Evolutionary conservation across 2,888 invertebrate species (phyloP), one percentile per base, ranked within the genome.

Genomic region (Serrognathus titanus): DNA sequence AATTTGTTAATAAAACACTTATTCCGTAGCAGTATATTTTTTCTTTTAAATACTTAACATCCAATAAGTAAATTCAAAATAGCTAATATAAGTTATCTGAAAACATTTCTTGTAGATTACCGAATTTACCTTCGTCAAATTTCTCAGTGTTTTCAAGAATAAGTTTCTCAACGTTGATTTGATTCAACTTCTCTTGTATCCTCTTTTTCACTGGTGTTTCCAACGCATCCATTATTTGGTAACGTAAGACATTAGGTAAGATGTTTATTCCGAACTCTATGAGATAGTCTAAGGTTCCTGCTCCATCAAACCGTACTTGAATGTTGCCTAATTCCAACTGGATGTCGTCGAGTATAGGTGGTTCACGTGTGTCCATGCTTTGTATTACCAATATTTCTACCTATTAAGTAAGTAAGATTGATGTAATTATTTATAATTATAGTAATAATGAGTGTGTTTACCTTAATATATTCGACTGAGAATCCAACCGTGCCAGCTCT

Each of bases 181-280:
- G 84, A 70, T 92, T 83, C 41, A 92, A 76, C 66, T 89, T 87
- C 65, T 86, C 85, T 70, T 90, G 89, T 3, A 92, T 79, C 58
- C 86, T 84, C 64, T 85, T 83, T 71, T 84, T 89, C 2, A 92
- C 76, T 0, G 92, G 92, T 38, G 85, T 85, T 76, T 93, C 92
- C 39, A 93, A 73, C 0, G 91, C 90, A 69, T 92, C 90, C 85
- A 92, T 89, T 58, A 94, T 91, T 77, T 93, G 92, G 72, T 92
- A 91, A 53, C 94, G 83, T 59, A 95, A 78, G 46, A 93, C 78
- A 80, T 95, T 94, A 0, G 94, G 93, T 50, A 94, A 70, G 47
- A 94, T 80, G 73, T 94, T 95, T 0, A 93, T 83, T 3, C 81
- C 82, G 56, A 90, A 87, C 77, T 95, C 94, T 58, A 93, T 79